These are phyloP conservation scores for Acrossocheilus fasciatus DNA, from an alignment of 2,797 vertebrate species.

Conservation along the genomic window DNA sequence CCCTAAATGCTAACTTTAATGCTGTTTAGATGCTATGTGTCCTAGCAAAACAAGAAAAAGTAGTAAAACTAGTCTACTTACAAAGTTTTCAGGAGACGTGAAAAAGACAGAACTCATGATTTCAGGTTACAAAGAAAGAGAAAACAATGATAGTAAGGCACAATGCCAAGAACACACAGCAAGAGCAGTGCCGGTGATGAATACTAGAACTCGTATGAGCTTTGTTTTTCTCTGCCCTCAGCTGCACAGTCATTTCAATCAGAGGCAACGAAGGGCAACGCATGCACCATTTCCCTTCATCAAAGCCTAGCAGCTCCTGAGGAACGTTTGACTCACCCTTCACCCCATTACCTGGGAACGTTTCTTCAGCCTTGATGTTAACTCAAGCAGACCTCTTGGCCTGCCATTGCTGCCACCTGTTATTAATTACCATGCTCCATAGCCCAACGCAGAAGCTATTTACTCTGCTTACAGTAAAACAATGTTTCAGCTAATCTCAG, in stretches of 20 bases:
- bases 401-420: background rate
- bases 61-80: background rate
- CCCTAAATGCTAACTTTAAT: background rate
- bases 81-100: background rate
- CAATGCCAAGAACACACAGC: background rate
- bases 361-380: conserved; percentile 31
- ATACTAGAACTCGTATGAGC: conserved; percentile 41
- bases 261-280: conserved; percentile 52
- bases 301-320: conserved; percentile 57
- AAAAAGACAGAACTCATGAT: background rate
- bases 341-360: conserved; percentile 24
- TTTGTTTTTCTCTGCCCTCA: conserved; percentile 23
- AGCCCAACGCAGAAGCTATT: background rate
- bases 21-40: background rate
- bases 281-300: conserved; percentile 65
- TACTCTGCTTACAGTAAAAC: background rate
- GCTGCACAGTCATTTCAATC: conserved; percentile 49
- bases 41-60: background rate
- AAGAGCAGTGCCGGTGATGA: conserved; percentile 30
- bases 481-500: conserved; percentile 5
- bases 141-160: background rate
- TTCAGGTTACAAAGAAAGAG: background rate
- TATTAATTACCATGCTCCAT: conserved; percentile 3
- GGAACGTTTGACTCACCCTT: conserved; percentile 60
- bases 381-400: conserved; percentile 17